Base-by-base conservation (phyloP, 2,888 invertebrate genomes). In the Incurvaria masculella region DNA sequence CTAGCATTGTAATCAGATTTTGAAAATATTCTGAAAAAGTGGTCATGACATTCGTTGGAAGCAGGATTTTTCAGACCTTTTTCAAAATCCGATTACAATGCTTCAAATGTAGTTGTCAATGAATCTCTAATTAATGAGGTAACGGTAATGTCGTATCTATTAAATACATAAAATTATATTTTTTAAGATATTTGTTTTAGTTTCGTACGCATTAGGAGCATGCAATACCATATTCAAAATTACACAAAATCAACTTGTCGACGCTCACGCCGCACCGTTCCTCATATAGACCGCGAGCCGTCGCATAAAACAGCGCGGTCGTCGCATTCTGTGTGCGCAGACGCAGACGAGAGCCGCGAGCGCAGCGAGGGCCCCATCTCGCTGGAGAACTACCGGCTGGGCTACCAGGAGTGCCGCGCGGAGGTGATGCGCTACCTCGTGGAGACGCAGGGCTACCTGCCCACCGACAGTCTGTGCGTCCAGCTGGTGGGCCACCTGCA, bases 401-500 rank as follows among this genome's bases (percentile, higher is more conserved):
- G 97, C 2, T 97, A 88, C 74, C 91, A 91, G 63, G 96, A 95
- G 67, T 96, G 96, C 56, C 84, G 92, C 63, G 88, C 90, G 46
- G 96, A 97, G 68, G 87, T 91, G 1, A 87, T 95, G 75, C 85
- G 93, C 57, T 97, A 91, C 69, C 84, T 97, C 45, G 89, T 91
- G 19, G 94, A 95, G 61, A 85, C 87, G 8, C 90, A 92, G 60
- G 91, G 89, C 2, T 87, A 88, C 65, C 88, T 83, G 46, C 85
- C 88, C 0, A 80, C 86, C n/a, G 94, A 95, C 62, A 85, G 88
- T 1, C 78, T 94, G 21, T 94, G 93, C 63, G 83, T 87, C 46
- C 87, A 92, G 53, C 79, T 97, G 23, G 80, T 92, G 47, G 82
- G 85, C 44, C 95, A 95, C 62, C 79, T 96, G 54, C 91, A 92